Evolutionary conservation across 2,113 vertebrate genomes (phyloP).

Genomic region (Perca flavescens): DNA sequence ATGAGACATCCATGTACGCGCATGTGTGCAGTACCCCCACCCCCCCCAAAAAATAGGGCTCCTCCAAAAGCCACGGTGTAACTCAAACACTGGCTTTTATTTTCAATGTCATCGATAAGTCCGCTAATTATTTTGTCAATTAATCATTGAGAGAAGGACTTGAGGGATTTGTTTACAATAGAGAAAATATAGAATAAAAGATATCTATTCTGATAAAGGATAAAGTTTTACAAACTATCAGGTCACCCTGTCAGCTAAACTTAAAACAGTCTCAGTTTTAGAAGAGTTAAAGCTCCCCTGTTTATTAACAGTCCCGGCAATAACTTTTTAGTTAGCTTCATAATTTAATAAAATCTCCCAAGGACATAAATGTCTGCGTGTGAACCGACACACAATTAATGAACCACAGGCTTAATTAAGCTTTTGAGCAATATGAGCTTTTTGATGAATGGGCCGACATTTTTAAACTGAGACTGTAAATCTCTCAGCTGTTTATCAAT

Average conservation of each 20-base stretch:
- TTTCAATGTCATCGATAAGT: no score
- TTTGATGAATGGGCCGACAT: not conserved
- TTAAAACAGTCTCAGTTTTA: not conserved
- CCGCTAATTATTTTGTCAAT: no score
- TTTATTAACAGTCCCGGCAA: slow-evolving; percentile 16
- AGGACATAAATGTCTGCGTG: not conserved
- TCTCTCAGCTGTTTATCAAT: not conserved
- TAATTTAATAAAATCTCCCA: slow-evolving; percentile 21
- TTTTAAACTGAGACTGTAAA: not conserved
- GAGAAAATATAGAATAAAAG: not conserved
- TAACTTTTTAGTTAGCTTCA: slow-evolving; percentile 20
- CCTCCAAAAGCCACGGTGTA: no score
- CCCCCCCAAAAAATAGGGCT: no score
- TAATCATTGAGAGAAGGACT: no score
- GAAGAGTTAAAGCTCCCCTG: not conserved
- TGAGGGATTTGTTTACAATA: not conserved
- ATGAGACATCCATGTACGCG: no score
- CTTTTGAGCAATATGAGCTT: slow-evolving; percentile 4
- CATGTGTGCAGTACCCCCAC: no score
- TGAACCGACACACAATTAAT: slow-evolving; percentile 5
- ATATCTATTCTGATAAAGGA: no score
- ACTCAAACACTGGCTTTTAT: no score
- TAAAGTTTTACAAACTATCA: not conserved
- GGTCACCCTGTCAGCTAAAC: not conserved
- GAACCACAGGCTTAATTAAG: not conserved